Evolutionary conservation across 2,113 vertebrate species (phyloP).

Genomic region (Mugil cephalus): DNA sequence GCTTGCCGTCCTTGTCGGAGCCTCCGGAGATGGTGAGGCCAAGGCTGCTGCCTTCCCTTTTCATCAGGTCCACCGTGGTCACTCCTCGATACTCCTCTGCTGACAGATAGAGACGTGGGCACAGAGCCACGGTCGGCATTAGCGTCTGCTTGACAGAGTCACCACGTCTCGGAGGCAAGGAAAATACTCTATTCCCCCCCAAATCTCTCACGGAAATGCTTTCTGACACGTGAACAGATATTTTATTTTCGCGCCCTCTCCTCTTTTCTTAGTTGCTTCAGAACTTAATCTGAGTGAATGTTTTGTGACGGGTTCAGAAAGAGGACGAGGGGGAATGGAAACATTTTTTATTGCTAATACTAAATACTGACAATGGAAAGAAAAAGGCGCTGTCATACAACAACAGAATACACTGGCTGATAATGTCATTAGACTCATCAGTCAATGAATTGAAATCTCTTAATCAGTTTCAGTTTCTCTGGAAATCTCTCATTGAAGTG

Average conservation of each 20-base stretch:
- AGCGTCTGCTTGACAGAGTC: conserved; percentile 57
- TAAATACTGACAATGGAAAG: conserved; percentile 22
- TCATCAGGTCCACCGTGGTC: conserved; percentile 95
- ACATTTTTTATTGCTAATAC: conserved; percentile 19
- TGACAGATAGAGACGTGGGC: conserved; percentile 60
- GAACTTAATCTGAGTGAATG: conserved; percentile 43
- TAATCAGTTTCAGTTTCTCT: too few relatives aligned
- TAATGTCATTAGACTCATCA: too few relatives aligned
- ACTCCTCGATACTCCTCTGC: conserved; percentile 94
- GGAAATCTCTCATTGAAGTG: too few relatives aligned
- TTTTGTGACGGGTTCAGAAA: conserved; percentile 39
- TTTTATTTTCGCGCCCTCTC: conserved; percentile 46
- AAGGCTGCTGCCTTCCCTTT: conserved; percentile 95
- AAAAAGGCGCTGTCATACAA: neutral
- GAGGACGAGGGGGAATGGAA: conserved; percentile 12
- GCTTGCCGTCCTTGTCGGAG: conserved; percentile 97
- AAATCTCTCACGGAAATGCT: conserved; percentile 37
- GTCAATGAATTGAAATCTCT: conserved; percentile 15
- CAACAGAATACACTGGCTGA: too few relatives aligned
- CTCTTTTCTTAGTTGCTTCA: conserved; percentile 37
- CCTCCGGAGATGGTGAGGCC: conserved; percentile 98
- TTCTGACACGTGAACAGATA: conserved; percentile 38
- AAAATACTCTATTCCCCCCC: conserved; percentile 35
- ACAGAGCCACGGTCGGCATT: conserved; percentile 59
- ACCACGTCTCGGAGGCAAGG: conserved; percentile 45